Evolutionary conservation across 2,888 invertebrate species (phyloP).

Genomic region (Cryptosula pallasiana): DNA sequence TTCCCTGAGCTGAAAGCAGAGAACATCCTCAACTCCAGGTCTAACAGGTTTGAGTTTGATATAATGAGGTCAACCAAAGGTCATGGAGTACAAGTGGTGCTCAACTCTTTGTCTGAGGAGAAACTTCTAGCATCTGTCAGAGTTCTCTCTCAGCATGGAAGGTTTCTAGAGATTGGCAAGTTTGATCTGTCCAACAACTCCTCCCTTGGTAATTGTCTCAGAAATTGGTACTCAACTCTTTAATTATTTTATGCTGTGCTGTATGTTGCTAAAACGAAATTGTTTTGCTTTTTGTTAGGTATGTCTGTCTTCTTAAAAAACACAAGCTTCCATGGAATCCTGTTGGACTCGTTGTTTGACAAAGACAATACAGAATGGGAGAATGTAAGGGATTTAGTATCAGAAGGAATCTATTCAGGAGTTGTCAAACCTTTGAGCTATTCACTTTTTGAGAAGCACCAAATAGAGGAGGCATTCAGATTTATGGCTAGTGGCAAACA

Average conservation of each 20-base stretch:
- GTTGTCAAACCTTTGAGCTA: slow-evolving; percentile 85
- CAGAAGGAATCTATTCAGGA: slow-evolving; percentile 78
- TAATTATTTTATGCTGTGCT: background rate
- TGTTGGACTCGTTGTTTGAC: slow-evolving; percentile 87
- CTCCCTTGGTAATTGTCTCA: slow-evolving; percentile 59
- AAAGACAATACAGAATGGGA: slow-evolving; percentile 64
- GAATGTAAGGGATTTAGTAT: slow-evolving; percentile 71
- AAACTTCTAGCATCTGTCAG: slow-evolving; percentile 89
- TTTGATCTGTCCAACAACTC: slow-evolving; percentile 89
- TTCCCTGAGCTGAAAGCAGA: slow-evolving; percentile 77
- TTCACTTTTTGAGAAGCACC: slow-evolving; percentile 76
- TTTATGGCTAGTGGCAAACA: slow-evolving; percentile 96
- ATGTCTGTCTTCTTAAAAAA: slow-evolving; percentile 95
- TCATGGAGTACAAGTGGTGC: slow-evolving; percentile 80
- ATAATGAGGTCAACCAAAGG: slow-evolving; percentile 78
- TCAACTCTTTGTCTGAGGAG: slow-evolving; percentile 94
- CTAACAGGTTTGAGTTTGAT: slow-evolving; percentile 84
- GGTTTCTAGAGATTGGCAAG: slow-evolving; percentile 97
- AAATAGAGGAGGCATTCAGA: slow-evolving; percentile 85
- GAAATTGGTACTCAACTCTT: background rate
- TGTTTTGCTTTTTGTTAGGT: slow-evolving; percentile 57
- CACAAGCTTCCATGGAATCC: slow-evolving; percentile 94
- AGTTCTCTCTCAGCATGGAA: slow-evolving; percentile 83
- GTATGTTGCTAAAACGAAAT: background rate
- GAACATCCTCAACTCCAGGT: slow-evolving; percentile 85